Percentiles rank a stretch among this genome's conserved stretches.
These are phyloP conservation scores for Hylaeus volcanicus DNA, from an alignment of 1,140 invertebrate genomes.

Conservation along the genomic window DNA sequence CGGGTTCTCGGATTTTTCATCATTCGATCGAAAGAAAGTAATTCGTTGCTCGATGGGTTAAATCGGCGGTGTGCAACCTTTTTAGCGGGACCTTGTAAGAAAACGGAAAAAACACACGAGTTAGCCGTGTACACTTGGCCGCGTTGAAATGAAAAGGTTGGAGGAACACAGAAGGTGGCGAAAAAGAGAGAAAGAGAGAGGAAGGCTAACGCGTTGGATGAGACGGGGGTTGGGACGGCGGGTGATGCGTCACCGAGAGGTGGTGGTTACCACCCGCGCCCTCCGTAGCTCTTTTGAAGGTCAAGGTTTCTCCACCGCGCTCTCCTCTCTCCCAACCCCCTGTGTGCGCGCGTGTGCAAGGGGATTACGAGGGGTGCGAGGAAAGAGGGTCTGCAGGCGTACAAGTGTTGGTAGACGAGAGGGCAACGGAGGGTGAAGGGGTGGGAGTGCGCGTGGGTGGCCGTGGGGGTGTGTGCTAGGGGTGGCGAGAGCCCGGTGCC, in stretches of 20 bases:
- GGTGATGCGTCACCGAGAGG: constrained; percentile 59
- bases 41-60: no score
- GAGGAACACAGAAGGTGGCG: not conserved
- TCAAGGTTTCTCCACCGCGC: constrained; percentile 76
- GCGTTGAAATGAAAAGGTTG: constrained; percentile 38
- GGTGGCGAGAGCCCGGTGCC: constrained; percentile 72
- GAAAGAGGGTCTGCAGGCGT: constrained; percentile 34
- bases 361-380: constrained; percentile 11
- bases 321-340: no score
- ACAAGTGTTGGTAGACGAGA: constrained; percentile 47
- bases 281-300: constrained; percentile 73
- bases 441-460: constrained; percentile 40
- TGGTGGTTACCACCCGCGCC: constrained; percentile 62
- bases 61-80: no score
- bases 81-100: not conserved
- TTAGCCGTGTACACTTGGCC: not conserved
- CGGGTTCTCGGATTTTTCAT: no score
- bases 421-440: constrained; percentile 28
- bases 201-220: constrained; percentile 39
- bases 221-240: constrained; percentile 22
- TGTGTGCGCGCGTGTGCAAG: constrained; percentile 11
- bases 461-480: constrained; percentile 51
- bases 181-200: constrained; percentile 18
- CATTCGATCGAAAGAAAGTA: no score
- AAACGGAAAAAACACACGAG: not conserved